phyloP scores from a whole-genome alignment of 2,888 invertebrate species.

The Molanna angustata region DNA sequence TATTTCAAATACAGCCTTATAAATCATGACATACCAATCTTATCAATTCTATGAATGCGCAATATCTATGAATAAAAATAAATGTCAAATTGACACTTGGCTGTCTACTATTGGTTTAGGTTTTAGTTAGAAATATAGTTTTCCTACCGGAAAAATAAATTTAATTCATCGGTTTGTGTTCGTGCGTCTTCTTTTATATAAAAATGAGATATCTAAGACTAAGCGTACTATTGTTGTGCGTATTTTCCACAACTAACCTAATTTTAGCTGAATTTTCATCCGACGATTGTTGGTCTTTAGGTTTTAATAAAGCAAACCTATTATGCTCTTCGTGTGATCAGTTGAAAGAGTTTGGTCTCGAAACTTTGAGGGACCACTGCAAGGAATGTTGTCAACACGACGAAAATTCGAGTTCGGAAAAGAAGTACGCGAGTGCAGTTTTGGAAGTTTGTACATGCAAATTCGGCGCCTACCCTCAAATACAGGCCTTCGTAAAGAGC shows the following conservation, averaged over 20 bases:
- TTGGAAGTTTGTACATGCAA: conserved; percentile 98
- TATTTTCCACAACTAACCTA: background rate
- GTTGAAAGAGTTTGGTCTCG: conserved; percentile 71
- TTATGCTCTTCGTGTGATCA: conserved; percentile 88
- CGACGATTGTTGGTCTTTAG: conserved; percentile 75
- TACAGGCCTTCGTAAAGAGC: conserved; percentile 96
- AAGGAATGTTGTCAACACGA: conserved; percentile 79
- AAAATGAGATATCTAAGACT: too few species aligned
- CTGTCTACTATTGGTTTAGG: too few species aligned
- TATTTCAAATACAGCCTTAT: too few species aligned
- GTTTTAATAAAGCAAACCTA: conserved; percentile 82
- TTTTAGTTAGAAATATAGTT: too few species aligned
- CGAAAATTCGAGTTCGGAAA: conserved; percentile 60
- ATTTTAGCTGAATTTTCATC: conserved; percentile 23
- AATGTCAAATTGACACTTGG: too few species aligned
- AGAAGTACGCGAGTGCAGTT: conserved; percentile 86
- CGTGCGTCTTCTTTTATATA: too few species aligned
- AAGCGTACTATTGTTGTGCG: too few species aligned
- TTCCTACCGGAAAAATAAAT: too few species aligned
- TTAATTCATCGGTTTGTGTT: too few species aligned
- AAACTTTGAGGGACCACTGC: conserved; percentile 66
- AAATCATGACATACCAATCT: too few species aligned
- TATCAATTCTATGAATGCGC: too few species aligned
- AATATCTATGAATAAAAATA: too few species aligned
- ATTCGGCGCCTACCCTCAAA: conserved; percentile 96